Evolutionary conservation across 2,888 invertebrate species (phyloP), one percentile per base, ranked within the genome.

Genomic region (Drosophila diplacantha): DNA sequence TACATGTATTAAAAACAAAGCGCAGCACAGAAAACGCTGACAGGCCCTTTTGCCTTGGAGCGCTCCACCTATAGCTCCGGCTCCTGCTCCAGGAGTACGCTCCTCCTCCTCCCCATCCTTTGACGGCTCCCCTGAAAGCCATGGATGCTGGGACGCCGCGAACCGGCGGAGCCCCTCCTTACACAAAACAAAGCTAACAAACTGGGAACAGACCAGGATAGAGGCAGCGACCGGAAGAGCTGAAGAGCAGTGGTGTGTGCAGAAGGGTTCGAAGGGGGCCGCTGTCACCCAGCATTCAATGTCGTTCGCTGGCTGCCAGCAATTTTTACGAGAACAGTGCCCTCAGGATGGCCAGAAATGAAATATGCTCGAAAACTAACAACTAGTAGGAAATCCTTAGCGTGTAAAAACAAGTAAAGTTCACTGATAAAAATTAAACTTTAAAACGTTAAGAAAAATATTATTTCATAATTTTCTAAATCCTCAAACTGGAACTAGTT

Each of bases 1-100:
- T 79, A 79, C 77, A 81, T 55, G 78, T 81, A 81, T 79, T 79
- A 76, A 79, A 81, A 79, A 79, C 78, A 79, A 79, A 81, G 77
- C 76, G 72, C 67, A 78, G 62, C 57, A 24, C 51, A 58, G 75
- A 81, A 81, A 81, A 81, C 72, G 79, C 79, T 81, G 76, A 78
- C 81, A 75, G 76, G 74, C 60, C 59, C 73, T 58, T 58, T 58
- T 63, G 67, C 61, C 62, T 62, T 53, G 44, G 62, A 35, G 49
- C 34, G 35, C 35, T 43, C 24, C 26, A 31, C 14, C 47, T 12
- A 14, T 20, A 7, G 46, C n/a, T 55, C 41, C 18, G 16, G 35
- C 34, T 32, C 9, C 26, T 18, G n/a, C 32, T 35, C 20, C 54
- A 6, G 32, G 31, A 38, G 38, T 7, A 20, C 5, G 5, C 38